Conservation (phyloP, 2,888 invertebrate genomes). For the Ypsolopha scabrella region DNA sequence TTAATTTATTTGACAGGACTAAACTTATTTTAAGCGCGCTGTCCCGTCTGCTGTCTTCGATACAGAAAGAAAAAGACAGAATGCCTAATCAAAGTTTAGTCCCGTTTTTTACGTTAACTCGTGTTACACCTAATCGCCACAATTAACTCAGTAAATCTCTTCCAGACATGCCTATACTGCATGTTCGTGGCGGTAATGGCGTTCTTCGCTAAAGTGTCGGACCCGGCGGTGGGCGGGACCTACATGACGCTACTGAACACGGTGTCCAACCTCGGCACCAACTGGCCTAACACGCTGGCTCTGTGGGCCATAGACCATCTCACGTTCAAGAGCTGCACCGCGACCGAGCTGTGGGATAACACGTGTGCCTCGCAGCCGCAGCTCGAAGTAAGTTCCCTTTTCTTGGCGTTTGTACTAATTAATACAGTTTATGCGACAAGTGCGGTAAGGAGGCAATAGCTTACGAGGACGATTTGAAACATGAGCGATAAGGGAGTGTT, state of each 20-base stretch:
- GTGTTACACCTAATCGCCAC: too few species aligned
- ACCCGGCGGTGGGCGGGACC: slow-evolving; percentile 96
- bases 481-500: too few species aligned
- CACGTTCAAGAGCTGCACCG: slow-evolving; percentile 81
- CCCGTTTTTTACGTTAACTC: too few species aligned
- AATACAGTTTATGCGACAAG: too few species aligned
- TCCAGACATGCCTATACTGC: slow-evolving; percentile 89
- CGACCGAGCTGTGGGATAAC: slow-evolving; percentile 57
- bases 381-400: slow-evolving; percentile 75
- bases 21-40: too few species aligned
- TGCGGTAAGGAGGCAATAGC: too few species aligned
- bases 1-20: too few species aligned
- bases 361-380: slow-evolving; percentile 74
- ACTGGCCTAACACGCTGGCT: slow-evolving; percentile 94
- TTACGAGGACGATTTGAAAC: too few species aligned
- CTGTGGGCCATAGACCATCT: slow-evolving; percentile 92
- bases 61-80: too few species aligned
- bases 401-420: not conserved
- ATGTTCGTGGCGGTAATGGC: slow-evolving; percentile 99
- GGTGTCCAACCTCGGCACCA: slow-evolving; percentile 95
- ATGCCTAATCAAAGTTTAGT: too few species aligned
- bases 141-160: slow-evolving; percentile 13
- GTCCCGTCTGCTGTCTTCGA: too few species aligned
- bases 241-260: slow-evolving; percentile 99
- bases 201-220: slow-evolving; percentile 97